Evolutionary conservation across 2,113 vertebrate species (phyloP).

Genomic region (Scatophagus argus): DNA sequence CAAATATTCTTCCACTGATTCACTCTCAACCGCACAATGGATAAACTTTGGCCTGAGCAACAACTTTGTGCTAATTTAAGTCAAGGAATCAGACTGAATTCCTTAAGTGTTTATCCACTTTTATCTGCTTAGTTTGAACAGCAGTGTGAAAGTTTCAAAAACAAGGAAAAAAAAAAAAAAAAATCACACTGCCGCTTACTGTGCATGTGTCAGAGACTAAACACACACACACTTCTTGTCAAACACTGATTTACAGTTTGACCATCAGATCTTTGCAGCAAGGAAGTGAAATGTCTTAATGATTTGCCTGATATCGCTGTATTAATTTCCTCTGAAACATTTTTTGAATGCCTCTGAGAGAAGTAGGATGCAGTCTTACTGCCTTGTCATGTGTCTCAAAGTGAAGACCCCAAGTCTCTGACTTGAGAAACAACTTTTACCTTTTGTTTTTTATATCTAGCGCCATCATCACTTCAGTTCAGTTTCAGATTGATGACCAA

Average conservation of each 20-base stretch:
- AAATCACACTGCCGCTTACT: conserved; percentile 8
- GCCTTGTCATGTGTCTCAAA: conserved; percentile 44
- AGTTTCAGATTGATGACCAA: too few species aligned
- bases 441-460: too few species aligned
- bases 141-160: conserved; percentile 6
- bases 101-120: conserved; percentile 39
- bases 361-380: conserved; percentile 28
- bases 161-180: too few species aligned
- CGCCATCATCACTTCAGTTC: too few species aligned
- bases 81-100: conserved; percentile 40
- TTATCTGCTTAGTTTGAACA: conserved; percentile 54
- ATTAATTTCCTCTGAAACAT: neutral
- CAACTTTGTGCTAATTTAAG: conserved; percentile 25
- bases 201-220: conserved; percentile 4
- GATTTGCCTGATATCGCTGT: too few species aligned
- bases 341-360: conserved; percentile 9
- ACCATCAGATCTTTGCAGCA: neutral
- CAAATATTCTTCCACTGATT: neutral
- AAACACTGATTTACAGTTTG: neutral
- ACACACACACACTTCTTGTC: neutral
- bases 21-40: neutral
- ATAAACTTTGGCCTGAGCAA: neutral
- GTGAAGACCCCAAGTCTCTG: too few species aligned
- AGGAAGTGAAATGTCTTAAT: neutral
- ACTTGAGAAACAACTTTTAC: too few species aligned